Evolutionary conservation across 2,113 vertebrate species (phyloP).

Genomic region (Ageneiosus marmoratus): DNA sequence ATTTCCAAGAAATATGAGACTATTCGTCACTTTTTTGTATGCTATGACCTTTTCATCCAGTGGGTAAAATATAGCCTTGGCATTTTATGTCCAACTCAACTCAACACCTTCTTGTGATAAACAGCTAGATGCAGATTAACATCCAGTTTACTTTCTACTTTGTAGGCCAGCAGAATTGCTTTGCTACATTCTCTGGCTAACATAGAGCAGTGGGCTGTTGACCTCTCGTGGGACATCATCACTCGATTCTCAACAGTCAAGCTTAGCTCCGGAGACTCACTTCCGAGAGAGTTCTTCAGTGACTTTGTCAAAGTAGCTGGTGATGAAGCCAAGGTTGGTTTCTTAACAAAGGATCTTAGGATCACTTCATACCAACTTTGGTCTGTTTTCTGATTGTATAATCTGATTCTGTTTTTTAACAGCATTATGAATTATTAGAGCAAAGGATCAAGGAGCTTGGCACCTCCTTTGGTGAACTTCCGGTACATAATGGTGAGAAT

Average conservation of each 20-base stretch:
- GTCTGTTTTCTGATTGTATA: neutral
- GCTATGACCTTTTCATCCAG: neutral
- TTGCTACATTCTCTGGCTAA: conserved; percentile 69
- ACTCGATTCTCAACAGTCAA: conserved; percentile 61
- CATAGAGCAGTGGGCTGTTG: conserved; percentile 72
- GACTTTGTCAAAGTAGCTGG: conserved; percentile 72
- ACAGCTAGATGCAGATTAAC: neutral
- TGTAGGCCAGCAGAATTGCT: conserved; percentile 66
- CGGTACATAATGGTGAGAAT: conserved; percentile 68
- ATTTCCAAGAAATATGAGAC: neutral
- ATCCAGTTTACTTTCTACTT: conserved; percentile 17
- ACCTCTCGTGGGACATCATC: conserved; percentile 70
- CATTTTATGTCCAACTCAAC: neutral
- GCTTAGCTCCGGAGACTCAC: conserved; percentile 52
- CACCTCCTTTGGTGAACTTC: conserved; percentile 65
- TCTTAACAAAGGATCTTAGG: neutral
- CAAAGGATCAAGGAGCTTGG: conserved; percentile 63
- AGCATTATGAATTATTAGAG: conserved; percentile 68
- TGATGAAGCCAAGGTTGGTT: conserved; percentile 68
- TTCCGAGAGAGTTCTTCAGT: conserved; percentile 65
- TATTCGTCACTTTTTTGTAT: neutral
- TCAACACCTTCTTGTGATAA: neutral
- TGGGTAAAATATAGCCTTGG: neutral
- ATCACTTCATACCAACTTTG: neutral
- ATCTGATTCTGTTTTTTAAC: conserved; percentile 6